Conservation (phyloP, 1,140 invertebrate species). For the Eupeodes corollae region DNA sequence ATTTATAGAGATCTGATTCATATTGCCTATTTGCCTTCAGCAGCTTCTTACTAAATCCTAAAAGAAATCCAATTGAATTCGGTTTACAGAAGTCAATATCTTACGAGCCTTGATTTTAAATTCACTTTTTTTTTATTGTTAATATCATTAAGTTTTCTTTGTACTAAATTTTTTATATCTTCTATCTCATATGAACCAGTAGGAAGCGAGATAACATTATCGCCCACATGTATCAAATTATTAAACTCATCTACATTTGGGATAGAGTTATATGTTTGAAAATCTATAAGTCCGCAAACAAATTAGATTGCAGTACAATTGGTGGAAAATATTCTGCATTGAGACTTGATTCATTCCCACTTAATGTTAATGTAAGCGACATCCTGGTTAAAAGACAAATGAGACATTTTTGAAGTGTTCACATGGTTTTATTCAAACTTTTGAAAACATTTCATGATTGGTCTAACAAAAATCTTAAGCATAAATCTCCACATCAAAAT, state of each 20-base stretch:
- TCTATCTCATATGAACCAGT: constrained; percentile 12
- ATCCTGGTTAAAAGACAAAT: neutral
- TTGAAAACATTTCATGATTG: neutral
- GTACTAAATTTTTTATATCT: constrained; percentile 11
- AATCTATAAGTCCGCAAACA: constrained; percentile 10
- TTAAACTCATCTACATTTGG: constrained; percentile 13
- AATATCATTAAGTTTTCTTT: too few species aligned
- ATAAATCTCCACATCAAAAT: constrained; percentile 17
- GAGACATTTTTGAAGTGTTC: neutral
- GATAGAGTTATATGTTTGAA: constrained; percentile 11
- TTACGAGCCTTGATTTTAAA: constrained; percentile 7
- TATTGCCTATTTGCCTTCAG: constrained; percentile 8
- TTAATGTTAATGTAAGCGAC: constrained; percentile 7
- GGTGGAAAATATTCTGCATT: constrained; percentile 12
- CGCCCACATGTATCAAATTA: constrained; percentile 9
- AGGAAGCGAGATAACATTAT: constrained; percentile 10
- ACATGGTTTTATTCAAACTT: neutral
- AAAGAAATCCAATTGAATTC: constrained; percentile 9
- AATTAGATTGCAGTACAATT: constrained; percentile 6
- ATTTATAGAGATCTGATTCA: constrained; percentile 12
- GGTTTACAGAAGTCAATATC: constrained; percentile 9
- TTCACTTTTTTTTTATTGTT: constrained; percentile 1
- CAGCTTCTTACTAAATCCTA: constrained; percentile 10
- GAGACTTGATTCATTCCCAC: constrained; percentile 4
- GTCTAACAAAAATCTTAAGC: constrained; percentile 16